These are phyloP conservation scores for Halcyon malimbica DNA, from an alignment of 2,113 vertebrate species.

Conservation along the genomic window DNA sequence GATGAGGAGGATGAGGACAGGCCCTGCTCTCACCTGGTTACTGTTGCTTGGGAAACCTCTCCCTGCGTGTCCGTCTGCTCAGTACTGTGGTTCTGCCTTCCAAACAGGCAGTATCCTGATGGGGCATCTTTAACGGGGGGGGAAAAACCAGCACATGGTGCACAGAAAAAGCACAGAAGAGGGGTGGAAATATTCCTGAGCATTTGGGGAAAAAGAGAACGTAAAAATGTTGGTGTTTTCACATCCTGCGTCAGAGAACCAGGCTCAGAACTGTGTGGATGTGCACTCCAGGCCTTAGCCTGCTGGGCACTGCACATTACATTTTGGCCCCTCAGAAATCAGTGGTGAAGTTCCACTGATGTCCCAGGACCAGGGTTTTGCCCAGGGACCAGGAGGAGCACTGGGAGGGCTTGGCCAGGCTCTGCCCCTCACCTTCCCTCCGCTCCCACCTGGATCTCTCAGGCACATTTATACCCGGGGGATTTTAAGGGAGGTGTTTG, in stretches of 20 bases:
- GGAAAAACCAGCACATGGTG: not conserved
- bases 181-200: not conserved
- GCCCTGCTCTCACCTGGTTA: not conserved
- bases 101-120: fast-evolving
- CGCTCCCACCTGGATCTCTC: not conserved
- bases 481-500: not conserved
- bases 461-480: not conserved
- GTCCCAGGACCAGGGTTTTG: not conserved
- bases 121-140: not conserved
- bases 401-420: not conserved
- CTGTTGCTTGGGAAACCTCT: constrained; percentile 29
- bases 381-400: not conserved
- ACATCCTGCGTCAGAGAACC: not conserved
- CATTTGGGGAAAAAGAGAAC: not conserved
- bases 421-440: not conserved
- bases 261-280: not conserved
- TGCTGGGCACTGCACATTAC: not conserved
- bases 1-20: not conserved
- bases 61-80: not conserved
- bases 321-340: not conserved
- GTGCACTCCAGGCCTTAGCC: not conserved
- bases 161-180: not conserved
- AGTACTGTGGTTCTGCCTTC: not conserved
- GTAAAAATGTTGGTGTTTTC: not conserved
- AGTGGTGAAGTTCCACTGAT: not conserved